Base-by-base conservation (phyloP, 2,113 vertebrate genomes). In the Heterotis niloticus region DNA sequence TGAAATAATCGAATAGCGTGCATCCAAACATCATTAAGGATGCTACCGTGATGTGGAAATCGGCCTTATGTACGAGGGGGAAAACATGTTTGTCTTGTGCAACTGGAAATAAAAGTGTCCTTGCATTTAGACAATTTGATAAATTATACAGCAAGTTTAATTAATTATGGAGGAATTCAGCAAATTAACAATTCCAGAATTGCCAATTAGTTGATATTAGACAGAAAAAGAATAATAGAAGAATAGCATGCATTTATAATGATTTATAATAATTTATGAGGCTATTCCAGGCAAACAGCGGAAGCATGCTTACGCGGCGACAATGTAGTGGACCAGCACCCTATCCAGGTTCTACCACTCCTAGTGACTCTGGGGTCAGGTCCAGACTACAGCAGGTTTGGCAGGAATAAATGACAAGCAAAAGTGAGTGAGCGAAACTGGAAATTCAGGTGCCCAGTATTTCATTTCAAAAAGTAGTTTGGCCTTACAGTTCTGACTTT, bases 61-160 rank as follows among this genome's bases (percentile, higher is more conserved):
- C 0, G 34, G 34, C 34, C 13, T 44, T 44, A 44, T 44, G 34
- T 11, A 23, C 68, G 28, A 44, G 34, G 3, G 34, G 34, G 34
- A 29, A 23, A 34, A 70, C 9, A 23, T 13, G 18, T 64, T 9
- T 5, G 10, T 23, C n/a, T 65, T 65, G 64, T 17, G 44, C 70
- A 72, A 14, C 70, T 52, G 70, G n/a, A n/a, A 52, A 72, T 34
- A 72, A 72, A 72, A 52, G 34, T n/a, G 18, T 51, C 16, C 52
- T 10, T 23, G 9, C 20, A 74, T 24, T 23, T 74, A 74, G 23
- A 23, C 71, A 44, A 10, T 67, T 59, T 28, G 77, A 60, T 78
- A 69, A 69, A 78, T 78, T 70, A 70, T 78, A 70, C 66, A 78
- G 69, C 64, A 67, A 65, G 51, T 23, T 51, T 28, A 78, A 70